Evolutionary conservation across 2,797 vertebrate species (phyloP), one percentile per base, ranked within the genome.

Genomic region (Sciaenops ocellatus): DNA sequence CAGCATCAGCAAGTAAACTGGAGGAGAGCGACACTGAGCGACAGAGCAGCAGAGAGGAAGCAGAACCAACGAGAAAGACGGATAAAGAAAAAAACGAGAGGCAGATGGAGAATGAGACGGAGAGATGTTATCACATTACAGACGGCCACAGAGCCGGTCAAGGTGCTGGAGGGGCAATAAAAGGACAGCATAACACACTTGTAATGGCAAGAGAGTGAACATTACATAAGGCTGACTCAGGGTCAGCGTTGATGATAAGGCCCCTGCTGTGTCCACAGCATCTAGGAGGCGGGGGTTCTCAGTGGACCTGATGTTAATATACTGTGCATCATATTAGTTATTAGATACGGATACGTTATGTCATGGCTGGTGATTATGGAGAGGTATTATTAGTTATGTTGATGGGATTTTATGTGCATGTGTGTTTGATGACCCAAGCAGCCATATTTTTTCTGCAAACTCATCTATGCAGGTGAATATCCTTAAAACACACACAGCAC

Each of bases 161-260:
- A 74, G 73, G 79, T 80, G 84, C 81, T 69, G 70, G 84, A 83
- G 69, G 65, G 76, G 77, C 80, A 78, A 83, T 89, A 87, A 88
- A 60, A 67, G 48, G 61, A 68, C 56, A 26, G 56, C 62, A 15
- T 85, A 78, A 83, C 73, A 59, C 68, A 82, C 74, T 15, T 68
- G 61, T 76, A 82, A 88, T 64, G 73, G 64, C 66, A 46, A 17
- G 34, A 82, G 69, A 74, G 71, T 4, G 16, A 69, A 77, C 69
- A 78, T 82, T 73, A 84, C 52, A 73, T 50, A 52, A 73, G 68
- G 48, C 76, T 74, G 69, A 88, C 46, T 82, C 62, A 56, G 78
- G 83, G 72, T 85, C 82, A 85, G 81, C 10, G 7, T 16, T 44
- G 72, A 50, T 55, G 62, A 79, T 48, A 73, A 85, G 73, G 66